Base-by-base conservation (phyloP, 2,888 invertebrate species). In the Zygaena filipendulae region DNA sequence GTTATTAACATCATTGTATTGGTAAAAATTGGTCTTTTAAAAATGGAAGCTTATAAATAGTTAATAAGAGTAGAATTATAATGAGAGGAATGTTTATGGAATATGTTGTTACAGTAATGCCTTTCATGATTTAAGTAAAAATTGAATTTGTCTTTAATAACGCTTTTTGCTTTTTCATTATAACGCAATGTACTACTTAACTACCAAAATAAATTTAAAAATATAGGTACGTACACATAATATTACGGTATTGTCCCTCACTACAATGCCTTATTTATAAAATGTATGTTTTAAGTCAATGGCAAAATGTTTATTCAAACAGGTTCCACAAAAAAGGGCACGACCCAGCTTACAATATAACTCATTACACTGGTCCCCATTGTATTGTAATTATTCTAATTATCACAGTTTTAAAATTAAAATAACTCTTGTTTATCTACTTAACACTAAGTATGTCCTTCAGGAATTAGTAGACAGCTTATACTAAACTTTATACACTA, bases 341-440 rank as follows among this genome's bases (percentile, higher is more conserved):
- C 38, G 38, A 42, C 36, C 39, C 42, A 45, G 45, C 46, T 45
- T 44, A 43, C 32, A 42, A 35, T 35, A 43, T 45, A 32, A 33
- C 39, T 43, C 39, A 43, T 39, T 46, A 47, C 48, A 53, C 51
- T 56, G 57, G 52, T 56, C 46, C 36, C 38, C 43, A 40, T 40
- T 47, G 43, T 43, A 53, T 48, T 48, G 43, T 42, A 53, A 70
- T 62, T 63, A 71, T 59, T 52, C 71, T 74, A 75, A 75, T 71
- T 79, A 79, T 79, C 79, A 79, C 79, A 79, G 79, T 66, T 77
- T 59, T 58, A 70, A 64, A 61, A 67, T 69, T 58, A 74, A 71
- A 67, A 62, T 72, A 70, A 70, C 49, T 60, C 52, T 57, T 57
- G 47, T 51, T 41, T 51, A 46, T 42, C 47, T 49, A 52, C 50